Evolutionary conservation across 2,113 vertebrate genomes (phyloP), one percentile per base, ranked within the genome.

Genomic region (Mustela nigripes): DNA sequence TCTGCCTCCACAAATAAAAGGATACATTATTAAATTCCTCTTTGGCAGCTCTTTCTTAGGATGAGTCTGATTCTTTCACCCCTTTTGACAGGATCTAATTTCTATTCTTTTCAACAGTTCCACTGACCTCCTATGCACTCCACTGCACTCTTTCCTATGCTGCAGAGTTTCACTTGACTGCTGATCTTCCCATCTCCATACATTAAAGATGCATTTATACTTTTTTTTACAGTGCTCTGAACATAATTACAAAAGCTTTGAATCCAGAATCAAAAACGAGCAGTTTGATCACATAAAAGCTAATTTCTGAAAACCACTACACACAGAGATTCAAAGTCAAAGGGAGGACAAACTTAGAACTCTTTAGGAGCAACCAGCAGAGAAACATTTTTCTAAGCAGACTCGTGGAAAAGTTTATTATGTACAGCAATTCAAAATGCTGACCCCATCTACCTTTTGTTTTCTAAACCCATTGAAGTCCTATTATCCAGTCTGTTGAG

Each of bases 221-320:
- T 65, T 96, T 93, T 82, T 65, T 67, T 53, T 19, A 96, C 89
- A 85, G 53, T 81, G n/a, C 92, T 98, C 89, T 97, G 97, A 96
- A 96, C 94, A 96, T 96, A 97, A 97, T 97, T 98, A 96, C 60
- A 97, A 96, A 97, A 97, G 95, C 96, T 97, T 97, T 97, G 97
- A 96, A 97, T 97, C 63, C 45, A 60, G 79, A 96, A 97, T 97
- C 90, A 98, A 97, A 98, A 95, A 94, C 4, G 31, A 97, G 28
- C 15, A 42, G 90, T 98, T 97, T 97, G 97, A 98, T 98, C 96
- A 92, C 81, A 94, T 96, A 88, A 97, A 98, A 98, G 96, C 97
- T 97, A 95, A 96, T 98, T 98, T 97, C 96, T 97, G 82, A 95
- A 97, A 97, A 96, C 45, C 24, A 69, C 93, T 90, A 62, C 92